Evolutionary conservation across 1,140 invertebrate genomes (phyloP), one percentile per base, ranked within the genome.

Genomic region (Hydropsyche tenuis): DNA sequence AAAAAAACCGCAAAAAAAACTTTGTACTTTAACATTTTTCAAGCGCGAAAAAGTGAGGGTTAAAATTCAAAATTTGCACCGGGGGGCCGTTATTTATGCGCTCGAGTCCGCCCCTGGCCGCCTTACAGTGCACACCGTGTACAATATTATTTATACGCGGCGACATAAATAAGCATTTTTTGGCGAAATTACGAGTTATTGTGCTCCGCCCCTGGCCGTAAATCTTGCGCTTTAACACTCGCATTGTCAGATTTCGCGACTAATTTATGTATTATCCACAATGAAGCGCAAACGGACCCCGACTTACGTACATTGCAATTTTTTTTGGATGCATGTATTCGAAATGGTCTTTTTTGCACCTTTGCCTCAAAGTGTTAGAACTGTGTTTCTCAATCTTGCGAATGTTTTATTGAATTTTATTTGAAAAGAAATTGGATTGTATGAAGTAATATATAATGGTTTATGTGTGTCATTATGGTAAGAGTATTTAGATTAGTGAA

Each of bases 171-270:
- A 75, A 77, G 76, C 73, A 73, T 75, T 77, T 77, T 77, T 77
- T 16, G 73, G 76, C 76, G 71, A 77, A 77, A 77, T 77, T 74
- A 77, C 75, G 75, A 77, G 72, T 74, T 77, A 77, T 77, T 77
- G 76, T 77, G 48, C 71, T 48, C 63, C 69, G 70, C 48, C 75
- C 60, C 69, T 43, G 48, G 65, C 37, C 73, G 73, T 77, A 77
- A 77, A 77, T 77, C 75, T 74, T 56, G 37, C 73, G 70, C 76
- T 64, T 75, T 73, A 75, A 70, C 73, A 73, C 73, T 74, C 73
- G 73, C 76, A 73, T 75, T 75, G 76, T 75, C 73, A 77, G 71
- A 73, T 73, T 74, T 77, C 66, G 60, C 70, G 46, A 73, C 76
- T 73, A 77, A 74, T 77, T 77, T 77, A 77, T 74, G 75, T 77